Evolutionary conservation across 2,888 invertebrate species (phyloP), one percentile per base, ranked within the genome.

Genomic region (Scaptomyza parva): DNA sequence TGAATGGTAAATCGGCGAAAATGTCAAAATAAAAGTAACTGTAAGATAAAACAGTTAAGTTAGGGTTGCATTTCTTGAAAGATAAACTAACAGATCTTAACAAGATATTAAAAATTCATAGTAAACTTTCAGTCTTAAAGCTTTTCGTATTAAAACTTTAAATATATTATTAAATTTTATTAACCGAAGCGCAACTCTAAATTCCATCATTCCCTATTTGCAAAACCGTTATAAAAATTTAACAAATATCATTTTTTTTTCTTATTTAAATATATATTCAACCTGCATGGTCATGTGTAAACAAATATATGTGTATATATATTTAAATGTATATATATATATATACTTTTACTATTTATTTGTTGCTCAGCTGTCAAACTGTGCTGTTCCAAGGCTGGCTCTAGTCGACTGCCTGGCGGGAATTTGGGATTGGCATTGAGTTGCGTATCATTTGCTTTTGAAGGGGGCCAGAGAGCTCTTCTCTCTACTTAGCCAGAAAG

Each of bases 311-410:
- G 28, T 57, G 24, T 45, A 18, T 43, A 1, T 53, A 35, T 48
- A 12, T 24, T 7, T 24, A 24, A 11, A 11, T 54, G n/a, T 43
- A 20, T 28, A 11, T 51, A 47, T 60, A 18, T 40, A 53, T 30
- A 12, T 39, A 37, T 45, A 30, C 9, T 11, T 59, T 11, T 35
- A 28, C 22, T 50, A 41, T 61, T 17, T 43, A 52, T 63, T 71
- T 81, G 66, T 69, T 69, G 66, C 85, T 81, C 75, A 66, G 74
- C 82, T 85, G 74, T 85, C 82, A 87, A 85, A 82, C 82, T 82
- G 70, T 66, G 79, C 86, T 73, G 70, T 78, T 85, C 87, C 87
- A 85, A 87, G 88, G 88, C 76, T 87, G 64, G 43, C 22, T 54
- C 20, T 53, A 54, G 52, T 58, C 53, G 62, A 48, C 61, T 52